Evolutionary conservation across 2,113 vertebrate genomes (phyloP), one percentile per base, ranked within the genome.

Genomic region (Melospiza georgiana): DNA sequence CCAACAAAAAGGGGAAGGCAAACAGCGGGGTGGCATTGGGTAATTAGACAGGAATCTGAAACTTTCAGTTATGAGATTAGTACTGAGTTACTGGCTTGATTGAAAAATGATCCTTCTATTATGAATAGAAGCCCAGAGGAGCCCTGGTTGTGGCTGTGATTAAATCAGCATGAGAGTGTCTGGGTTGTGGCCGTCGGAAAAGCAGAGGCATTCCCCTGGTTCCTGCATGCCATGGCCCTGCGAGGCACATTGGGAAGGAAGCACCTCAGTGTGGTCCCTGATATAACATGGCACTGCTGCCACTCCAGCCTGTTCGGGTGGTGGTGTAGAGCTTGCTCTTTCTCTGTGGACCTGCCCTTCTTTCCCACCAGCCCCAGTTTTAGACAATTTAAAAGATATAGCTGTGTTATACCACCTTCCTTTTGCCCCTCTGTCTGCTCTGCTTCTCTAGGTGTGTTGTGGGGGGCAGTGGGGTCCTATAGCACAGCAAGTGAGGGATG

Each of bases 181-280:
- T 33, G 74, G 10, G 10, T 2, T 83, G 20, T 55, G 43, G 10
- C 21, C 72, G 23, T 1, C 17, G 18, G 43, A 84, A 39, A 49
- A 81, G 12, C 0, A 0, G 15, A 39, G 62, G 31, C 44, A 52
- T 90, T 67, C 14, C 15, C 6, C 10, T 24, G 22, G 18, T 31
- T 25, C 17, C 46, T 28, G 16, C 1, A 1, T 11, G 18, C 33
- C 27, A 4, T 0, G 1, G 59, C 25, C 21, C 19, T 30, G 7
- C 12, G 21, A 12, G 11, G 41, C 5, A 6, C 23, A 9, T 1
- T 10, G 0, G 10, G 18, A 11, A 2, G 20, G n/a, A 54, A 41
- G 11, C 19, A 16, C 10, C 10, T 6, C 12, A 23, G 2, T 30
- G 14, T 20, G 23, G 28, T 35, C 33, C 24, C 22, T 55, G 31